Evolutionary conservation across 2,797 vertebrate genomes (phyloP).

Genomic region (Pogoniulus pusillus): DNA sequence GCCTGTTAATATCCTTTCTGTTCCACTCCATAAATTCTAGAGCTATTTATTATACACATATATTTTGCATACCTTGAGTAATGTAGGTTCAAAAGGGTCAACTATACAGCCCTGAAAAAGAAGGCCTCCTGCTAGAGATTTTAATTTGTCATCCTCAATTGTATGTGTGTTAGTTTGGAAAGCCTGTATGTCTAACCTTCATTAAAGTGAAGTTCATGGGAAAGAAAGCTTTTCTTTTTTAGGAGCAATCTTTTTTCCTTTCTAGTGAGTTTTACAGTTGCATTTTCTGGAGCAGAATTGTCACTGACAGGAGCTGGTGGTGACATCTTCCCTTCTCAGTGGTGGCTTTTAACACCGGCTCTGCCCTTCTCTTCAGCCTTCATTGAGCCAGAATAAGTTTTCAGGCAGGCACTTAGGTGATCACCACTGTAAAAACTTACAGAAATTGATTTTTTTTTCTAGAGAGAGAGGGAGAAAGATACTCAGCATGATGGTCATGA

Average conservation of each 20-base stretch:
- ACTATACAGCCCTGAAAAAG: constrained; percentile 66
- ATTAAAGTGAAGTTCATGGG: constrained; percentile 51
- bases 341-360: background rate
- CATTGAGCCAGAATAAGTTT: background rate
- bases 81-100: constrained; percentile 68
- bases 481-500: background rate
- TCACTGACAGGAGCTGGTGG: constrained; percentile 11
- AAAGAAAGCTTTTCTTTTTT: constrained; percentile 46
- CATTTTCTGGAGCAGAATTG: background rate
- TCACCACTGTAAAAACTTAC: background rate
- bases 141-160: constrained; percentile 64
- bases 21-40: constrained; percentile 72
- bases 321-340: constrained; percentile 38
- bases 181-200: constrained; percentile 58
- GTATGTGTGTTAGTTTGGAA: constrained; percentile 51
- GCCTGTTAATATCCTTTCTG: constrained; percentile 73
- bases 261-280: background rate
- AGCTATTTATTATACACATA: constrained; percentile 73
- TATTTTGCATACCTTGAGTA: constrained; percentile 73
- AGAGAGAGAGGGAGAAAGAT: background rate
- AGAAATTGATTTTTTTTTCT: background rate
- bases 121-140: constrained; percentile 57
- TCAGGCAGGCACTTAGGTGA: background rate
- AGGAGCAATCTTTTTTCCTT: constrained; percentile 20
- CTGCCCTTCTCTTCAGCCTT: constrained; percentile 2